Evolutionary conservation across 2,113 vertebrate genomes (phyloP).

Genomic region (Oncorhynchus kisutch): DNA sequence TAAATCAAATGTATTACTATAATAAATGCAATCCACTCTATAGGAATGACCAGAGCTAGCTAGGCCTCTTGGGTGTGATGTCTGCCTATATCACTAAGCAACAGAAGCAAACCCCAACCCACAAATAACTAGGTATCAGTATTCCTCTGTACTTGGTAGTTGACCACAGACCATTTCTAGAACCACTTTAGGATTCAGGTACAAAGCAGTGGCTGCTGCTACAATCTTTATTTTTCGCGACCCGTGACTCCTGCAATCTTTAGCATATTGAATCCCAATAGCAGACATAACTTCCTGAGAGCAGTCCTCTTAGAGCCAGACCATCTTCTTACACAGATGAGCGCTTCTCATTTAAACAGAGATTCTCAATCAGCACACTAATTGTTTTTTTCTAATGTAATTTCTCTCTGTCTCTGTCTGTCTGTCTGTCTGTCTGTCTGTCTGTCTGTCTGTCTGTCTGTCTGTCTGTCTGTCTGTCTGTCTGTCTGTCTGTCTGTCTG

Average conservation of each 20-base stretch:
- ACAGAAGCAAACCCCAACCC: background rate
- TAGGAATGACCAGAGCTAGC: background rate
- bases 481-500: background rate
- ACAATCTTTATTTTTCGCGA: too few relatives aligned
- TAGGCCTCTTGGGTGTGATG: background rate
- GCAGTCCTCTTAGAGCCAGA: background rate
- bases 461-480: background rate
- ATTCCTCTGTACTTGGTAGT: too few relatives aligned
- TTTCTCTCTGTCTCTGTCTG: slow-evolving; percentile 22
- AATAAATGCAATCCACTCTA: background rate
- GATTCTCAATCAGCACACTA: slow-evolving; percentile 23
- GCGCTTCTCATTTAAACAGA: slow-evolving; percentile 6
- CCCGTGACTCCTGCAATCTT: background rate
- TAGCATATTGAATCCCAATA: background rate
- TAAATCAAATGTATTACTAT: background rate
- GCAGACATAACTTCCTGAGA: background rate
- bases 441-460: background rate
- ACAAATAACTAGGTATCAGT: too few relatives aligned
- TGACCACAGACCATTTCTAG: too few relatives aligned
- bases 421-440: too few relatives aligned
- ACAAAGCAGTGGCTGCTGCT: too few relatives aligned
- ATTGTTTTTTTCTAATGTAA: slow-evolving; percentile 39
- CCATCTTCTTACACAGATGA: slow-evolving; percentile 17
- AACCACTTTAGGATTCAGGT: too few relatives aligned
- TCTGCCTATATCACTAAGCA: background rate